Percentiles rank a stretch among this genome's conserved stretches.
Conservation (phyloP, 2,797 vertebrate species). For the Notoglanidium macrostoma region DNA sequence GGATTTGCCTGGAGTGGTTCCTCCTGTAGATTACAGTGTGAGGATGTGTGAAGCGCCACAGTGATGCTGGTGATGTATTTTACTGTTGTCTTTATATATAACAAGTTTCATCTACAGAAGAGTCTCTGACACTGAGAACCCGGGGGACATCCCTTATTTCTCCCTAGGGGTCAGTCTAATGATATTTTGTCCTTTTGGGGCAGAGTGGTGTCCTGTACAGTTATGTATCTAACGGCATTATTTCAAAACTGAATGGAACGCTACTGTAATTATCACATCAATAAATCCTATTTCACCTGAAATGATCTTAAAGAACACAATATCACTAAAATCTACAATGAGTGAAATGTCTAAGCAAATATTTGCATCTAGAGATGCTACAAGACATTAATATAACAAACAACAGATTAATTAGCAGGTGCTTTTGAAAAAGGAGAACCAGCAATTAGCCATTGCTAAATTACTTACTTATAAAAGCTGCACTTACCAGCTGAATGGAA, state of each 20-base stretch:
- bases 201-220: not conserved
- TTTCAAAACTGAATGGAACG: not conserved
- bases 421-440: not conserved
- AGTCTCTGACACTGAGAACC: too few relatives aligned
- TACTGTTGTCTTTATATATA: too few relatives aligned
- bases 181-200: not conserved
- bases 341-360: not conserved
- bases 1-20: too few relatives aligned
- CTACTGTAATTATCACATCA: not conserved
- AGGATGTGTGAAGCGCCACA: too few relatives aligned
- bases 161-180: not conserved
- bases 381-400: not conserved
- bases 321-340: not conserved
- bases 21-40: too few relatives aligned
- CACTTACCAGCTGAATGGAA: too few relatives aligned
- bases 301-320: not conserved
- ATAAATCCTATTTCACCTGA: not conserved
- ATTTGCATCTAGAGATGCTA: not conserved
- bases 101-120: too few relatives aligned
- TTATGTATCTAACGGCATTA: not conserved
- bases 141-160: too few relatives aligned
- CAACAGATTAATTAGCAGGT: not conserved
- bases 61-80: too few relatives aligned
- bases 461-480: too few relatives aligned
- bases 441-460: not conserved